Base-by-base conservation (phyloP, 64 coral and sea anemone genomes). In the Stichodactyla helianthus region DNA sequence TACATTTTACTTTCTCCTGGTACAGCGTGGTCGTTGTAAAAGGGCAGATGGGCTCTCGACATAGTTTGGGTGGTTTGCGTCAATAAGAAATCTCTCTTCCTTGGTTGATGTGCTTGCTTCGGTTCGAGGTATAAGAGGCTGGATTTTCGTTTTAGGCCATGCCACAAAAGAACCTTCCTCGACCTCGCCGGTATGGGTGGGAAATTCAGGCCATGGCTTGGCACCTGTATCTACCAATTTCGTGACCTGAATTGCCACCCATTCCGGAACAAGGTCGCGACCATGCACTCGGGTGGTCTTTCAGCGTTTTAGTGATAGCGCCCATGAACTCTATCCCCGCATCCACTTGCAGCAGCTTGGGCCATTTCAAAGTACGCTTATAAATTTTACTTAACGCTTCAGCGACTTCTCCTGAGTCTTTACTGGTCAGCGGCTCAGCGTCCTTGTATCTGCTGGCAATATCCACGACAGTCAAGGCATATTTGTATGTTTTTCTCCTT, bases 131-230 rank as follows among this genome's bases (percentile, higher is more conserved):
- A 62, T 62, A 62, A 62, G 8, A 14, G 10, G 10, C 13, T 62
- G 6, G 27, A 70, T 86, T 10, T 85, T 7, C 8, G 15, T 51
- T n/a, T n/a, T 77, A 4, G 88, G 88, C 88, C 67, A 90, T 28
- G 88, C 82, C 6, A 90, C 62, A 25, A 85, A 90, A 50, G 80
- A 77, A 19, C 81, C 88, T 22, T 84, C 59, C 54, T 89, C 82
- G 51, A 90, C 82, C 28, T 77, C 82, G 10, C 88, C 88, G 55
- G 88, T 85, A 55, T 90, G 82, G 63, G 88, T 90, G 82, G 88
- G 56, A 44, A 35, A 90, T 17, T 84, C 74, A 56, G 89, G 89
- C 70, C 51, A 35, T 55, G 84, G 81, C 10, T 59, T 79, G 18
- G 52, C 63, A 77, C 56, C 52, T 23, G 16, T 35, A 4, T 0